Evolutionary conservation across 2,113 vertebrate species (phyloP).

Genomic region (Chlorodrepanis virens): DNA sequence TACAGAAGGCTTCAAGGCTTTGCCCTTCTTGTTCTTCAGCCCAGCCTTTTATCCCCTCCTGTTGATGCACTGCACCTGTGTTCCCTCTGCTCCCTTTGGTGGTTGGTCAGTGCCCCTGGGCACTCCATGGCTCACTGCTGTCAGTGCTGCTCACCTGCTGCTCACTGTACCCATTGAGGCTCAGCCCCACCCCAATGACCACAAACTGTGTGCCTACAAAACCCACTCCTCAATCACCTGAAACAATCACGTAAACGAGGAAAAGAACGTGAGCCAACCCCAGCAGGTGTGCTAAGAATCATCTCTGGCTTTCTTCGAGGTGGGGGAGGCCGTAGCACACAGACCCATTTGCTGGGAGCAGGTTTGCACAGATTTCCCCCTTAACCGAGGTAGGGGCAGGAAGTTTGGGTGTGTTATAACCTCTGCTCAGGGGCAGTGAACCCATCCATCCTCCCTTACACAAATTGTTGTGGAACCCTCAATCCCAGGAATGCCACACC

Average conservation of each 20-base stretch:
- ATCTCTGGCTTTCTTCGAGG: not conserved
- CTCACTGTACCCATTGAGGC: too few species aligned
- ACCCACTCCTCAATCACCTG: not conserved
- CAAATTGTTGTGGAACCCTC: not conserved
- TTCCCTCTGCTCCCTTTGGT: not conserved
- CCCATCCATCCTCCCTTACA: not conserved
- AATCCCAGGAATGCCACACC: rapidly evolving
- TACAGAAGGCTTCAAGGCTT: rapidly evolving
- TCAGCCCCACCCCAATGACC: not conserved
- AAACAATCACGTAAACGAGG: not conserved
- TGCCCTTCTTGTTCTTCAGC: not conserved
- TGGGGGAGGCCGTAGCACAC: not conserved
- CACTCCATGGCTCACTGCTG: not conserved
- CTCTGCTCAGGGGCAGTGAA: not conserved
- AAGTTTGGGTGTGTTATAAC: not conserved
- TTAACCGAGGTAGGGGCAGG: rapidly evolving
- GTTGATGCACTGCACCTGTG: too few species aligned
- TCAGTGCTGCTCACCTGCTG: not conserved
- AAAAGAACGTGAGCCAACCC: not conserved
- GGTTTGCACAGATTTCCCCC: not conserved
- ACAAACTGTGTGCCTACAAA: not conserved
- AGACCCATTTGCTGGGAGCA: not conserved
- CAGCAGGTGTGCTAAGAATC: not conserved
- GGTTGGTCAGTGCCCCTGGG: not conserved
- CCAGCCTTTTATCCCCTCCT: not conserved